Percentiles rank a stretch among this genome's conserved stretches.
Conservation (phyloP, 2,113 vertebrate genomes). For the Beaufortia kweichowensis region DNA sequence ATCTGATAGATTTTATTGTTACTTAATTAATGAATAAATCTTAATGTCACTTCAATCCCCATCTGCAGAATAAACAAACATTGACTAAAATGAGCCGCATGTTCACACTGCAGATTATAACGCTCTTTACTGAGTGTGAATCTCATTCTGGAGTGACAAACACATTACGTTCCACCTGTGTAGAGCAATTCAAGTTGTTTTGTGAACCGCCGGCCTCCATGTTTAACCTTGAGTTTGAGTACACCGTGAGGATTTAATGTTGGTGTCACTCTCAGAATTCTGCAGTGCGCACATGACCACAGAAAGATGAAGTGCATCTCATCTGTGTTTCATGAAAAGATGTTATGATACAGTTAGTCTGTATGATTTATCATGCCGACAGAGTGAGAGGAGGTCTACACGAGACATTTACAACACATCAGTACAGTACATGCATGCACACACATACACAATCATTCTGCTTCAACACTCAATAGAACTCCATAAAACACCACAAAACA, state of each 20-base stretch:
- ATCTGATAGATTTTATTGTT: not conserved
- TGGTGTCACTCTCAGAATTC: too few species aligned
- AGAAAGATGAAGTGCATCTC: not conserved
- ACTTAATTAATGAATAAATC: not conserved
- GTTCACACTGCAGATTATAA: too few species aligned
- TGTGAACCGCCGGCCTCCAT: too few species aligned
- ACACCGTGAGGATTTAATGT: too few species aligned
- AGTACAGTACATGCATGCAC: constrained; percentile 2
- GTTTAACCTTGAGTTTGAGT: too few species aligned
- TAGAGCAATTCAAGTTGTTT: too few species aligned
- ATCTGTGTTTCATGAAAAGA: not conserved
- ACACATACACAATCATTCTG: constrained; percentile 11
- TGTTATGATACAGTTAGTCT: not conserved
- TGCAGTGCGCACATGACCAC: too few species aligned
- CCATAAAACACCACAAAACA: constrained; percentile 64
- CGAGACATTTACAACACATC: not conserved
- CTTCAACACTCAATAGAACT: not conserved
- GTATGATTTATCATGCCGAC: not conserved
- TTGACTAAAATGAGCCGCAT: too few species aligned
- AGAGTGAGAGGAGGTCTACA: not conserved
- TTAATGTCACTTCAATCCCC: not conserved
- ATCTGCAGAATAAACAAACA: not conserved
- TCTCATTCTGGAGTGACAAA: too few species aligned
- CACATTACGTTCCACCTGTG: too few species aligned
- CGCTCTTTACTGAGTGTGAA: too few species aligned